These are phyloP conservation scores for Malaclemys terrapin DNA, from an alignment of 2,113 vertebrate genomes.

Conservation along the genomic window DNA sequence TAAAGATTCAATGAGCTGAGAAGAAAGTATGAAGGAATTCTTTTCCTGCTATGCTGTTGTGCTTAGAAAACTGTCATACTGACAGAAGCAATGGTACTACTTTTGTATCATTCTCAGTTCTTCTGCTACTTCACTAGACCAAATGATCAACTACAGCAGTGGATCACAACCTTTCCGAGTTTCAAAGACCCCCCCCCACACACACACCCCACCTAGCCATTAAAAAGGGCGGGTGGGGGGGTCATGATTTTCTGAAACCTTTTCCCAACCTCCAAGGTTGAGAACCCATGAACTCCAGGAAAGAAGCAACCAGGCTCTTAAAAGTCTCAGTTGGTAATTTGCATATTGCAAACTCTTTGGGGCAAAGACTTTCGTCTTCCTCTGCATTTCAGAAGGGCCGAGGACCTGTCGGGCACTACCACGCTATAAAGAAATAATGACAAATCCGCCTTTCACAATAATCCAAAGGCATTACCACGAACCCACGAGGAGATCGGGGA, in stretches of 20 bases:
- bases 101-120: conserved; percentile 13
- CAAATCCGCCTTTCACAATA: conserved; percentile 7
- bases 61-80: conserved; percentile 43
- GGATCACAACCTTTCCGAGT: not conserved
- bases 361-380: not conserved
- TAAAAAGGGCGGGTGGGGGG: not conserved
- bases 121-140: conserved; percentile 16
- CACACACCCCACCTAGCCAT: not conserved
- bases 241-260: not conserved
- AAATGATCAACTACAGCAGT: not conserved
- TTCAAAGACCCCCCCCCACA: not conserved
- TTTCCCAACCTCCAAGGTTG: not conserved
- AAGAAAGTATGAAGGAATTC: not conserved
- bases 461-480: not conserved
- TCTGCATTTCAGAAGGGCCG: not conserved
- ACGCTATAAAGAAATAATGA: not conserved
- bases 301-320: not conserved
- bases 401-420: not conserved
- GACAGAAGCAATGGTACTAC: not conserved
- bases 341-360: not conserved
- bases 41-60: conserved; percentile 22
- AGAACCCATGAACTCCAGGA: not conserved
- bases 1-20: conserved; percentile 25
- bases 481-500: not conserved
- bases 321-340: not conserved